Evolutionary conservation across 2,888 invertebrate species (phyloP).

Genomic region (Drosophila vallismaia): DNA sequence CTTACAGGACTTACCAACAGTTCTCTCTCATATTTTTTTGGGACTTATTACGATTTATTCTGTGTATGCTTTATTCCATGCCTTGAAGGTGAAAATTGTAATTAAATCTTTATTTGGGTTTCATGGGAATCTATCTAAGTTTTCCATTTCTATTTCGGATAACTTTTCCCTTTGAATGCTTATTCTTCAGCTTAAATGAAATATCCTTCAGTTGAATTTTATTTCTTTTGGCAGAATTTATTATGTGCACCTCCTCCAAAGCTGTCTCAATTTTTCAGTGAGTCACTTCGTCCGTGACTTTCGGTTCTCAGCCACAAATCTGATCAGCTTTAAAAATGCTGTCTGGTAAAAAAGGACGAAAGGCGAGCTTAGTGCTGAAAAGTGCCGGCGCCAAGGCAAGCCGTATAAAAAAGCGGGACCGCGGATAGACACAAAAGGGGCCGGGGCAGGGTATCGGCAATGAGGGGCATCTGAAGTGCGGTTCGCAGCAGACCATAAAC

Average conservation of each 20-base stretch:
- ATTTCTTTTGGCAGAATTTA: neutral
- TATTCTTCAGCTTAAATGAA: neutral
- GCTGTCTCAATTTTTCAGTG: conserved; percentile 11
- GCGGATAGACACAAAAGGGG: neutral
- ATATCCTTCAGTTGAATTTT: neutral
- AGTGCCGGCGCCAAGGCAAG: conserved; percentile 36
- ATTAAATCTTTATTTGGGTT: neutral
- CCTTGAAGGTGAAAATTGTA: neutral
- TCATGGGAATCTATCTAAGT: neutral
- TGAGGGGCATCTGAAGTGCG: conserved; percentile 7
- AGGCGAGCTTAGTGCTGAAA: conserved; percentile 43
- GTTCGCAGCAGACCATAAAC: conserved; percentile 65
- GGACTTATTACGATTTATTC: neutral
- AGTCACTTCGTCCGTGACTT: conserved; percentile 56
- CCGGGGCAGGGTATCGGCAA: neutral
- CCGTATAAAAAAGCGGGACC: conserved; percentile 29
- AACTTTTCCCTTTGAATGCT: neutral
- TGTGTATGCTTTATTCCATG: neutral
- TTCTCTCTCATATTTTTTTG: conserved; percentile 1
- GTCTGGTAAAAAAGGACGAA: conserved; percentile 38
- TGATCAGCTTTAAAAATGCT: conserved; percentile 53
- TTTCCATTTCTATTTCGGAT: neutral
- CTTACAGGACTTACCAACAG: neutral
- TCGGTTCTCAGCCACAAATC: conserved; percentile 61
- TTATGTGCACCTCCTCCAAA: neutral